Base-by-base conservation (phyloP, 2,113 vertebrate genomes). In the Hemiscyllium ocellatum region DNA sequence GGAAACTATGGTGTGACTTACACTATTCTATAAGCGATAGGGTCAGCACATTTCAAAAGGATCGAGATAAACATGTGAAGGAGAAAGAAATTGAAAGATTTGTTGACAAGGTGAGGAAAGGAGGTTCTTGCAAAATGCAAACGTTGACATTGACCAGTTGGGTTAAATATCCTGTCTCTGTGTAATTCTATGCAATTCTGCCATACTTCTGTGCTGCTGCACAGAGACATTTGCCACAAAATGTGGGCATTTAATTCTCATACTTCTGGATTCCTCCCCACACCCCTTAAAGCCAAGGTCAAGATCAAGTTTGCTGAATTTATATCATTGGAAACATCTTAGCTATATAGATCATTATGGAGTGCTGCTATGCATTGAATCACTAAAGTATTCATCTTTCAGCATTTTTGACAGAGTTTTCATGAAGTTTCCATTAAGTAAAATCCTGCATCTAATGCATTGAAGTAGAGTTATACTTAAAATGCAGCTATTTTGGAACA, bases 381-480 rank as follows among this genome's bases (percentile, higher is more conserved):
- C 85, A 87, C 15, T 22, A 4, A 85, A 33, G 80, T 85, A 85
- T 85, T 85, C 29, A 42, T 22, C 20, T 22, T 8, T 87, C 85
- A 87, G 85, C 85, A 52, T 29, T 22, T 50, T 87, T 87, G 85
- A 87, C 85, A 87, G 37, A 86, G 50, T 87, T 87, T 87, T 47
- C 85, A 87, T 26, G 42, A 87, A 50, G 47, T 26, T 87, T 52
- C 47, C 47, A 87, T 87, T 52, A 87, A 87, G 50, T 87, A 87
- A 87, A 87, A 87, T 26, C 42, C 85, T 52, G 85, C 2, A 20
- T 87, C 85, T 50, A 50, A 87, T 52, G 52, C 22, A 22, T 24
- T 87, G 85, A 52, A 87, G 85, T 22, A 87, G 85, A 52, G 50
- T 52, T 87, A 87, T 87, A 87, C 20, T 50, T 24, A 87, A 61